Conservation (phyloP, 2,113 vertebrate genomes). For the Aphyosemion australe region DNA sequence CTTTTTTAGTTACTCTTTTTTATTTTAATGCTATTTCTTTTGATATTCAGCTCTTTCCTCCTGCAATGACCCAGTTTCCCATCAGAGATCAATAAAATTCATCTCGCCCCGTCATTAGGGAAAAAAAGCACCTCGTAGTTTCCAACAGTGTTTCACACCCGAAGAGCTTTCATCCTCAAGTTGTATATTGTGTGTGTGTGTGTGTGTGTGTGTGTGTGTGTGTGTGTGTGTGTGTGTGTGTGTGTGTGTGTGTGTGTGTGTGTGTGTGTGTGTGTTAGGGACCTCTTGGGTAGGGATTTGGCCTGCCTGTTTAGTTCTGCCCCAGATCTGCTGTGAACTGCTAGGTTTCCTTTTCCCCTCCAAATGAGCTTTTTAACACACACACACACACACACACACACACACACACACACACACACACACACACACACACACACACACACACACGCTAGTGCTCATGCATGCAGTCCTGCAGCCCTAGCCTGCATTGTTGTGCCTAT, state of each 20-base stretch:
- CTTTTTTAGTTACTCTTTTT: constrained; percentile 9
- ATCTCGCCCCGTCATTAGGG: constrained; percentile 17
- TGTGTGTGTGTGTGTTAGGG: constrained; percentile 12
- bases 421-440: constrained; percentile 7
- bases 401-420: constrained; percentile 17
- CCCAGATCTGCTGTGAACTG: constrained; percentile 65
- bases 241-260: constrained; percentile 15
- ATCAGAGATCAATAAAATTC: constrained; percentile 28
- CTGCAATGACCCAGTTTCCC: neutral
- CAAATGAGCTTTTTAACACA: constrained; percentile 74
- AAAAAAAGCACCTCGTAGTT: constrained; percentile 11
- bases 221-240: constrained; percentile 23
- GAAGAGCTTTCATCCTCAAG: constrained; percentile 20
- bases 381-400: constrained; percentile 23
- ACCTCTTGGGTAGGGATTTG: constrained; percentile 45
- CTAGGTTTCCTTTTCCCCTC: constrained; percentile 63
- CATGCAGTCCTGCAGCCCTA: constrained; percentile 42
- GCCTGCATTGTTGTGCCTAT: constrained; percentile 78
- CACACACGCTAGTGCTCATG: constrained; percentile 25
- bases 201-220: constrained; percentile 17
- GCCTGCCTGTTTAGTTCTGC: constrained; percentile 60
- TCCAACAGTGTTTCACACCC: constrained; percentile 20
- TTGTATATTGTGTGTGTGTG: constrained; percentile 23
- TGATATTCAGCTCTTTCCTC: neutral
- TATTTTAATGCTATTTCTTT: constrained; percentile 3